Conservation (phyloP, 1,140 invertebrate genomes). For the Plutomurus gul region DNA sequence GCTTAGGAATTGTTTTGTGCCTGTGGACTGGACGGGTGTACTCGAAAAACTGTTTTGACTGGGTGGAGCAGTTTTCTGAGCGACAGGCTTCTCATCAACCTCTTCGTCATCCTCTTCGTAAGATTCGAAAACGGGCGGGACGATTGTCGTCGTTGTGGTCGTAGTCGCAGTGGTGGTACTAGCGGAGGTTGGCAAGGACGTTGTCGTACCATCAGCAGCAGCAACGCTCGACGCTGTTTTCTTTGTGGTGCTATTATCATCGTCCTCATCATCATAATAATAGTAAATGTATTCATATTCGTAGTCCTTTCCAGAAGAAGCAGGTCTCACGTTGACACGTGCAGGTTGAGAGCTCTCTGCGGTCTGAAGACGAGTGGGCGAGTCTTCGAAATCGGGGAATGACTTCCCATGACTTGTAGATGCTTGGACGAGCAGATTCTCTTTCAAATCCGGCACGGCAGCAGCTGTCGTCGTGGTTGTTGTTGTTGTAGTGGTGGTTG, state of each 20-base stretch:
- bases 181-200: not conserved
- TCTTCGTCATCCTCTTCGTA: constrained; percentile 21
- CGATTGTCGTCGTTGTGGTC: not conserved
- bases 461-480: not conserved
- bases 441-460: constrained; percentile 33
- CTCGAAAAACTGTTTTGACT: not conserved
- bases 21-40: not conserved
- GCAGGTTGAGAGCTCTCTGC: constrained; percentile 60
- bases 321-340: constrained; percentile 80
- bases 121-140: not conserved
- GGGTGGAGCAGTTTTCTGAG: not conserved
- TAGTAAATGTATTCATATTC: constrained; percentile 91
- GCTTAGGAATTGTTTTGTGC: not conserved
- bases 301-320: constrained; percentile 86
- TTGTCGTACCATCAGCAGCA: not conserved
- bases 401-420: not conserved
- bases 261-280: constrained; percentile 75
- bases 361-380: constrained; percentile 42
- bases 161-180: not conserved
- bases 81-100: not conserved
- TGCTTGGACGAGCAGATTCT: constrained; percentile 48
- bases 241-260: constrained; percentile 60
- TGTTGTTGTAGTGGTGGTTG: not conserved
- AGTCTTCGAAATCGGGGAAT: constrained; percentile 53
- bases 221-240: not conserved